Evolutionary conservation across 2,797 vertebrate genomes (phyloP).

Genomic region (Lacerta bilineata): DNA sequence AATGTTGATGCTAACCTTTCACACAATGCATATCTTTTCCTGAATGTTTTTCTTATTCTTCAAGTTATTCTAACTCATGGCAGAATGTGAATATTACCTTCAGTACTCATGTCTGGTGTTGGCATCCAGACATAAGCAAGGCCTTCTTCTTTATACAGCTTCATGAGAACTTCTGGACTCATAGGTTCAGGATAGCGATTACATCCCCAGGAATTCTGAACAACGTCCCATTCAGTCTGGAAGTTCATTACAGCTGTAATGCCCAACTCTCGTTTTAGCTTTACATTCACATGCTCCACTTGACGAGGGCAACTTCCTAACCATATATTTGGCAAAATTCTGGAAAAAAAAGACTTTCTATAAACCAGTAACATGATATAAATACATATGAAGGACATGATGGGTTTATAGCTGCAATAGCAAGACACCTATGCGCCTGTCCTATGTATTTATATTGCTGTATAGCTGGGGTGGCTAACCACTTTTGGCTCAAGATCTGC

Average conservation of each 20-base stretch:
- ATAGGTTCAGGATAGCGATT: slow-evolving; percentile 87
- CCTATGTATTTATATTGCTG: neutral
- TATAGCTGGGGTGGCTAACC: neutral
- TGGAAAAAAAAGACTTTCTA: slow-evolving; percentile 65
- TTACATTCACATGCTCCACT: slow-evolving; percentile 92
- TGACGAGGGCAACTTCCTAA: slow-evolving; percentile 96
- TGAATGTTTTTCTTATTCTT: slow-evolving; percentile 24
- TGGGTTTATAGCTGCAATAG: neutral
- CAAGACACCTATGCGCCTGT: neutral
- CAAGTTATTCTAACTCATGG: slow-evolving; percentile 5
- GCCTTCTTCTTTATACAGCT: slow-evolving; percentile 90
- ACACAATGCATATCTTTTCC: neutral
- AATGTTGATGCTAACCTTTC: neutral
- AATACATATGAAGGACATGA: neutral
- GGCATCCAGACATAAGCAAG: slow-evolving; percentile 95
- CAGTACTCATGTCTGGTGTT: slow-evolving; percentile 97
- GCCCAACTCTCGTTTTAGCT: slow-evolving; percentile 93
- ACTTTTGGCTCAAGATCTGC: too few relatives aligned
- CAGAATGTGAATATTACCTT: slow-evolving; percentile 81
- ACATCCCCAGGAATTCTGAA: slow-evolving; percentile 93
- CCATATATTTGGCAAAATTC: slow-evolving; percentile 93
- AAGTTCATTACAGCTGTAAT: slow-evolving; percentile 97
- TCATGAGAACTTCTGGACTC: slow-evolving; percentile 90
- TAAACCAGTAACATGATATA: neutral
- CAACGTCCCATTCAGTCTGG: slow-evolving; percentile 93